Evolutionary conservation across 1,140 invertebrate genomes (phyloP).

Genomic region (Camponotus floridanus): DNA sequence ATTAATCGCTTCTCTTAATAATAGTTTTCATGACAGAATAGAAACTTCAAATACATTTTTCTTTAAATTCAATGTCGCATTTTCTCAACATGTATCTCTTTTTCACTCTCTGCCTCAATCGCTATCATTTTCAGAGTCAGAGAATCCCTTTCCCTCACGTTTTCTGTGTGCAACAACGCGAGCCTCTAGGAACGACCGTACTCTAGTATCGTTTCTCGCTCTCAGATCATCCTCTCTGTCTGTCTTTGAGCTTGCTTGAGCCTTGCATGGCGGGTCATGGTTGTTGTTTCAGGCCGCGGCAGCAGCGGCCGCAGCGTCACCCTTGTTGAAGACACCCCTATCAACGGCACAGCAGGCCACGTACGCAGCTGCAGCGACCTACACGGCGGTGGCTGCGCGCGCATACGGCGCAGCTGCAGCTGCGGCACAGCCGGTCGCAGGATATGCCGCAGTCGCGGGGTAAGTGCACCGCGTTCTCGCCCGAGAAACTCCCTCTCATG

Average conservation of each 20-base stretch:
- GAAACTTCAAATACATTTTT: not conserved
- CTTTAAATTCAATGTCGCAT: not conserved
- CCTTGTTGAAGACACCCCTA: constrained; percentile 90
- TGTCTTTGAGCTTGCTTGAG: constrained; percentile 83
- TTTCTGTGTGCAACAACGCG: constrained; percentile 52
- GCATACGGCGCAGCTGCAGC: constrained; percentile 90
- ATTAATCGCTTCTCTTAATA: not conserved
- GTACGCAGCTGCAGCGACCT: constrained; percentile 93
- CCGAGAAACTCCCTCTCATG: constrained; percentile 14
- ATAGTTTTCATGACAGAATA: not conserved
- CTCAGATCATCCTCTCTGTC: constrained; percentile 69
- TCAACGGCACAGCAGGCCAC: constrained; percentile 91
- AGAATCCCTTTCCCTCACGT: not conserved
- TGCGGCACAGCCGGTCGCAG: constrained; percentile 89
- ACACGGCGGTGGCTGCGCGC: constrained; percentile 93
- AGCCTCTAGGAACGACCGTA: constrained; percentile 59
- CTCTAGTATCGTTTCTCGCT: constrained; percentile 66
- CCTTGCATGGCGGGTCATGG: constrained; percentile 87
- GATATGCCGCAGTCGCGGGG: constrained; percentile 91
- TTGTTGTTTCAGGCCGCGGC: constrained; percentile 87
- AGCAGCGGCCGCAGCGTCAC: constrained; percentile 90
- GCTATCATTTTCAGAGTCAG: not conserved
- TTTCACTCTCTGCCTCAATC: not conserved
- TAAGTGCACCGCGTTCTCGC: constrained; percentile 82
- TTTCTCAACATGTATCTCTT: not conserved